A percentile compares a stretch with the other conserved stretches of the same genome.
Conservation (phyloP, 2,113 vertebrate species). For the Egretta garzetta region DNA sequence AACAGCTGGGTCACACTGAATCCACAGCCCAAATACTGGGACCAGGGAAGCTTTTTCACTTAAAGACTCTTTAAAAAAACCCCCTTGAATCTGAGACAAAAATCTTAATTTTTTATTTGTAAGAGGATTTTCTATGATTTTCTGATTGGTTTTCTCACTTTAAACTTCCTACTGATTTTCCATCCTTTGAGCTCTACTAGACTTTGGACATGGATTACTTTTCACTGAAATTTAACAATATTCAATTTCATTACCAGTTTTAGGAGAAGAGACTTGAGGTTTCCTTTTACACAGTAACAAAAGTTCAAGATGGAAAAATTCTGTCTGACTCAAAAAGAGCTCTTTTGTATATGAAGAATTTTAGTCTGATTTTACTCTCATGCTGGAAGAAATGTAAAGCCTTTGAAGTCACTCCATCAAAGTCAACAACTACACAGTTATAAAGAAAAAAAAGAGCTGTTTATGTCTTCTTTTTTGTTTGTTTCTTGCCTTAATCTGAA, state of each 20-base stretch:
- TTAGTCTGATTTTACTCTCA: background rate
- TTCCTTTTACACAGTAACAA: background rate
- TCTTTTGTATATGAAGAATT: background rate
- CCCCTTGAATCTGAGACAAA: background rate
- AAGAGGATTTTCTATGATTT: background rate
- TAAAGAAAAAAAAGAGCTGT: background rate
- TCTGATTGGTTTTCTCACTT: background rate
- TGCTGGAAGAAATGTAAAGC: background rate
- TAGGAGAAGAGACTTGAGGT: background rate
- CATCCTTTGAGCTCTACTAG: background rate
- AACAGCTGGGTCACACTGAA: background rate
- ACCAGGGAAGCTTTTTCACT: background rate
- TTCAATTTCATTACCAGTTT: background rate
- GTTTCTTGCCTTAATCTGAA: constrained; percentile 16
- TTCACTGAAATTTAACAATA: background rate
- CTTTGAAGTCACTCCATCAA: constrained; percentile 62
- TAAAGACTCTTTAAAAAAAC: background rate
- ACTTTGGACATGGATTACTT: background rate
- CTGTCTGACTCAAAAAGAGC: background rate
- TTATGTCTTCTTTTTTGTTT: constrained; percentile 32
- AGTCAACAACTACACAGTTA: constrained; percentile 7
- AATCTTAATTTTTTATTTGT: background rate
- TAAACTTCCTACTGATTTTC: background rate
- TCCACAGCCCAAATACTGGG: background rate
- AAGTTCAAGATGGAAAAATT: background rate